phyloP scores from a whole-genome alignment of 2,797 vertebrate species.

The Alosa sapidissima region DNA sequence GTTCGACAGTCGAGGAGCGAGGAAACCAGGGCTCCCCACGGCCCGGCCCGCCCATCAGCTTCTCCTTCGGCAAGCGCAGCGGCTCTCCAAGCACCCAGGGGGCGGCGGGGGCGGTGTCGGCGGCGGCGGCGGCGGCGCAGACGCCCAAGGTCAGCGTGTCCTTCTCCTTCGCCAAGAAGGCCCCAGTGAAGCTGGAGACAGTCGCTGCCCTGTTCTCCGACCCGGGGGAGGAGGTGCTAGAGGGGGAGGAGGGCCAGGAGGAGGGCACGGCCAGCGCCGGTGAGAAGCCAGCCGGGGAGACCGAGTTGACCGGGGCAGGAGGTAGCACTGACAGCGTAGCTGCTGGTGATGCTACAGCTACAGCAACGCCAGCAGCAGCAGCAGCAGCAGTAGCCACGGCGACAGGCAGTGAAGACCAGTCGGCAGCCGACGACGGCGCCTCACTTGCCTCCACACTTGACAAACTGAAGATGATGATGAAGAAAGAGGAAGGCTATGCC shows the following conservation, averaged over 20 bases:
- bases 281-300: constrained; percentile 62
- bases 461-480: constrained; percentile 96
- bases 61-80: constrained; percentile 82
- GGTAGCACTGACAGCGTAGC: constrained; percentile 61
- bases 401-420: constrained; percentile 47
- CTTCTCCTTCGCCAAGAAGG: constrained; percentile 97
- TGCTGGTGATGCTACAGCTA: constrained; percentile 56
- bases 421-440: constrained; percentile 72
- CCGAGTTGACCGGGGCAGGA: constrained; percentile 59
- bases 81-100: constrained; percentile 72
- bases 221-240: constrained; percentile 82
- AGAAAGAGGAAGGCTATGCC: constrained; percentile 85
- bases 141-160: constrained; percentile 92
- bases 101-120: constrained; percentile 53
- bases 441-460: constrained; percentile 88
- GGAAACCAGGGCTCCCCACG: constrained; percentile 69
- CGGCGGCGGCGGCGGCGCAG: constrained; percentile 56
- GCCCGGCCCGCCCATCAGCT: constrained; percentile 74
- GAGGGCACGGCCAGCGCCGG: constrained; percentile 64
- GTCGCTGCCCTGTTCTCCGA: constrained; percentile 94
- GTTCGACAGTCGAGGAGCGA: constrained; percentile 60
- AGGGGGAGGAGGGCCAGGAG: constrained; percentile 79
- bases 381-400: constrained; percentile 38
- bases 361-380: constrained; percentile 45
- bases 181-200: constrained; percentile 92